Evolutionary conservation across 64 coral and sea anemone species (phyloP), one percentile per base, ranked within the genome.

Genomic region (Astreopora myriophthalma): DNA sequence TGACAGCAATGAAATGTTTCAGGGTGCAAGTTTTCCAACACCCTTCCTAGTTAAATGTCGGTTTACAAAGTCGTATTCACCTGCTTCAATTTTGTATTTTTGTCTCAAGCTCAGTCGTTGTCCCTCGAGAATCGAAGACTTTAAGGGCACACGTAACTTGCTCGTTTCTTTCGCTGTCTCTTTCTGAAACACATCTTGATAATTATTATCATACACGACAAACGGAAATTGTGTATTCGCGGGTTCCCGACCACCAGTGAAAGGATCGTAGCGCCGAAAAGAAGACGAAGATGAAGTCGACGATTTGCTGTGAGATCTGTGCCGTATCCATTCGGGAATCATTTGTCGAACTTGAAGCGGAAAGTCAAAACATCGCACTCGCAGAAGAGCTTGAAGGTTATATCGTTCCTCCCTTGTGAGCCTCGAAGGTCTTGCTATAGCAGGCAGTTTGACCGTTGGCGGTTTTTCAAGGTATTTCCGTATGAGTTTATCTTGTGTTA

Each of bases 181-280:
- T 33, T 64, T 64, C 3, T 37, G 33, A 22, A 19, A 2, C 5
- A 17, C 31, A 22, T 73, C 34, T 24, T 17, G 19, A 58, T 63
- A 64, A 40, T 83, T 83, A 32, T 83, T 31, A 38, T 83, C 57
- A 34, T 83, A 83, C 1, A 83, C 20, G 57, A 83, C 79, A 37
- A 62, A 38, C n/a, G 79, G 79, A 20, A 62, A 52, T 58, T 49
- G 49, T 36, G n/a, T 37, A 3, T 13, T 5, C 19, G 31, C 6
- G 16, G 33, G 16, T 73, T 34, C 70, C 19, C 19, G 32, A 37
- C 70, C 34, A 6, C 33, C 29, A 8, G 31, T 19, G 23, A 61
- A 25, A 37, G 22, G 19, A n/a, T 83, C 57, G 32, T 34, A 25
- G 9, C 57, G 31, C 22, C 58, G 55, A 25, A 34, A 83, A 79